phyloP scores from a whole-genome alignment of 2,888 invertebrate species.

The Dermolepida albohirtum region DNA sequence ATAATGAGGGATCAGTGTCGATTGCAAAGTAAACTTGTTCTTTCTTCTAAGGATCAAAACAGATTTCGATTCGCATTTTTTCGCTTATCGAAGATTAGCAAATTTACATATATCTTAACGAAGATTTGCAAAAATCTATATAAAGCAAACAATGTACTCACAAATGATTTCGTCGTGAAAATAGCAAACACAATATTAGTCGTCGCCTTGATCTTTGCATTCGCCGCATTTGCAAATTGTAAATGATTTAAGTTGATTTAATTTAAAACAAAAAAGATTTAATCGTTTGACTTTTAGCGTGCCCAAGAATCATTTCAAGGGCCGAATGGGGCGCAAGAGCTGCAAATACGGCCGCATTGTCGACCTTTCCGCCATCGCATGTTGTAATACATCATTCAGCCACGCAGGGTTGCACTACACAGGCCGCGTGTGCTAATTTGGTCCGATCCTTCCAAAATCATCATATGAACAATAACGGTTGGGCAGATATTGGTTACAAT shows the following conservation, averaged over 20 bases:
- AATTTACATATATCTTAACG: too few species aligned
- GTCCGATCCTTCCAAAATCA: slow-evolving; percentile 59
- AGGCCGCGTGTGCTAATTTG: slow-evolving; percentile 57
- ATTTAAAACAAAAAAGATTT: not conserved
- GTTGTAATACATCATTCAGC: slow-evolving; percentile 62
- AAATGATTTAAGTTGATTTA: not conserved
- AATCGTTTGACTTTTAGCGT: slow-evolving; percentile 4
- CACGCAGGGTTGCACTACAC: slow-evolving; percentile 55
- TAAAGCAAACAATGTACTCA: too few species aligned
- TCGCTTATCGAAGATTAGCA: too few species aligned
- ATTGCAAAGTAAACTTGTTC: too few species aligned
- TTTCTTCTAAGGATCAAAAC: too few species aligned
- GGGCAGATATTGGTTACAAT: slow-evolving; percentile 55
- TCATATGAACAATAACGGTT: slow-evolving; percentile 51
- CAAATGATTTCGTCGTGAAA: too few species aligned
- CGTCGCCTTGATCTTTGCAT: not conserved
- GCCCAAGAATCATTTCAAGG: slow-evolving; percentile 56
- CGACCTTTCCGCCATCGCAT: slow-evolving; percentile 52
- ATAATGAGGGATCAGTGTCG: too few species aligned
- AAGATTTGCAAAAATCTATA: too few species aligned
- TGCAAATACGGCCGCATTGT: slow-evolving; percentile 33
- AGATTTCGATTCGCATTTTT: too few species aligned
- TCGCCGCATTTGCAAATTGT: slow-evolving; percentile 12
- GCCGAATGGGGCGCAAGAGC: slow-evolving; percentile 48
- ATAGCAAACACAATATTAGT: not conserved